Evolutionary conservation across 2,888 invertebrate species (phyloP), one percentile per base, ranked within the genome.

Genomic region (Tachina lurida): DNA sequence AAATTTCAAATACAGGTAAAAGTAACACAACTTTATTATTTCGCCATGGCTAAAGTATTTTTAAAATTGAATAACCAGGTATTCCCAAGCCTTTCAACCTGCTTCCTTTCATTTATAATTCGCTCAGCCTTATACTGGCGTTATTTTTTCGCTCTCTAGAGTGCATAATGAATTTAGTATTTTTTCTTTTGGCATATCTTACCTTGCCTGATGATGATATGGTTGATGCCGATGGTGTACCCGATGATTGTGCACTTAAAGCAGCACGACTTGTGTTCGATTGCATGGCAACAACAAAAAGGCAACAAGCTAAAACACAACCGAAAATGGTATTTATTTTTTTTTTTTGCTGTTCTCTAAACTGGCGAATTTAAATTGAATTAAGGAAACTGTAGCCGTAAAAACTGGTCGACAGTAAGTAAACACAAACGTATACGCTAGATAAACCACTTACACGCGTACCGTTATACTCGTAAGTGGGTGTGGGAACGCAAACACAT

Each of bases 231-330:
- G 91, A 91, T 85, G 92, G 92, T 88, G 92, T 91, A 88, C 91
- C 92, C 88, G 91, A 91, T 88, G 91, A 91, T 90, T 91, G 92
- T 89, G 91, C 92, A 88, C 91, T 91, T 88, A 91, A 88, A 84
- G 90, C 90, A 79, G 91, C 90, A 87, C 91, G 87, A 78, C 86
- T 87, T 88, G 89, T 91, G 86, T 91, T 91, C 82, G 89, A 90
- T 91, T 91, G 91, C 91, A 91, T 91, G 87, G 89, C 88, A 87
- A 77, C 83, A 79, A 74, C 10, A 67, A 80, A 65, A 68, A 54
- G 17, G 62, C 70, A 63, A 54, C 63, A 63, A 73, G 49, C 60
- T 67, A 80, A 79, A 76, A 65, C 43, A 31, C 65, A 81, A 84
- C 54, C 77, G 12, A 70, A 84, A 78, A 10, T 52, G 43, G 47